These are phyloP conservation scores for Brachyhypopomus occidentalis DNA, from an alignment of 2,113 vertebrate species.

Conservation along the genomic window DNA sequence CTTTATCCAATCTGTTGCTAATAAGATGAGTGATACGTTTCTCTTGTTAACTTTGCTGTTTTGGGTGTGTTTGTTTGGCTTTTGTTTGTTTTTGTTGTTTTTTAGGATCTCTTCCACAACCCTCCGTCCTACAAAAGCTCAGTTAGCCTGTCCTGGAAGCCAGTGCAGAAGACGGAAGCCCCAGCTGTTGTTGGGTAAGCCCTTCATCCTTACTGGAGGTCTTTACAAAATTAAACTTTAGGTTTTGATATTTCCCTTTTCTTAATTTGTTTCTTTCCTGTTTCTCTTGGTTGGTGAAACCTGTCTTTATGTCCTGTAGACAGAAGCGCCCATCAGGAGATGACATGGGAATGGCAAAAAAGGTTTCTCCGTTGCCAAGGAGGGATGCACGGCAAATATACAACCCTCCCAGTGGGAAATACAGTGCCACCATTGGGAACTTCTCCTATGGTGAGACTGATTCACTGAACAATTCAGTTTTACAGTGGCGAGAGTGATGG, in stretches of 20 bases:
- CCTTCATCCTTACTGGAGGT: not conserved
- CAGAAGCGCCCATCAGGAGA: slow-evolving; percentile 86
- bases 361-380: slow-evolving; percentile 84
- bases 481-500: not conserved
- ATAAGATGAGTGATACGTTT: too few species aligned
- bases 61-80: not conserved
- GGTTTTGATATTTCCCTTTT: not conserved
- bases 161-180: slow-evolving; percentile 90
- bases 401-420: slow-evolving; percentile 97
- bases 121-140: slow-evolving; percentile 98
- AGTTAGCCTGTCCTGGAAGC: slow-evolving; percentile 97
- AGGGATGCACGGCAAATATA: slow-evolving; percentile 96
- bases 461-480: not conserved
- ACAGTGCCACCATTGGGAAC: slow-evolving; percentile 90
- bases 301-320: slow-evolving; percentile 63
- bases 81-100: not conserved
- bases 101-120: slow-evolving; percentile 98
- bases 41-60: too few species aligned
- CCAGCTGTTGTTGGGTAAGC: slow-evolving; percentile 70
- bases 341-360: slow-evolving; percentile 85
- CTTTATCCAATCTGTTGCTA: too few species aligned
- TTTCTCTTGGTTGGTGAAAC: not conserved
- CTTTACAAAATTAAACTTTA: not conserved
- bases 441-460: slow-evolving; percentile 86
- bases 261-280: not conserved